phyloP scores from a whole-genome alignment of 30 jellyfish, hydroid and myxozoan species.

The Catostylus mosaicus region DNA sequence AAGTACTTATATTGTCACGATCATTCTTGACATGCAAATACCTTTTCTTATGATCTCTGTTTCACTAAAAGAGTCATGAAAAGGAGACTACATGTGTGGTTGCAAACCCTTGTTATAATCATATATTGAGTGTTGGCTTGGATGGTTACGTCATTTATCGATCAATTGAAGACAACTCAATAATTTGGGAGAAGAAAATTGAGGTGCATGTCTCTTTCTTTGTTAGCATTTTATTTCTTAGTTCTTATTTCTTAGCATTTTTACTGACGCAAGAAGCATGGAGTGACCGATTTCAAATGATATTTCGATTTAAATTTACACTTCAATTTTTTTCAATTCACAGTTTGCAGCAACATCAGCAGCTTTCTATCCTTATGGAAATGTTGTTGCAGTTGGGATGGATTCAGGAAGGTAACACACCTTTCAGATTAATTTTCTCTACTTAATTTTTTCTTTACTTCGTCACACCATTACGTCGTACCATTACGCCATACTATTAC shows the following conservation, averaged over 20 bases:
- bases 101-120: conserved; percentile 51
- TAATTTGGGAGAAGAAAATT: conserved; percentile 46
- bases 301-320: not conserved
- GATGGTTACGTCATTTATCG: conserved; percentile 43
- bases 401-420: conserved; percentile 65
- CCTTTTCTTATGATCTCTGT: not conserved
- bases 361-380: conserved; percentile 77
- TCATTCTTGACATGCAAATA: not conserved
- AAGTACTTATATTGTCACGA: too few species aligned
- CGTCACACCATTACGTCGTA: too few species aligned
- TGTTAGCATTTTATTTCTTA: not conserved
- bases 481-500: too few species aligned
- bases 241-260: not conserved
- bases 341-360: conserved; percentile 68
- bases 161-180: conserved; percentile 36
- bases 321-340: not conserved
- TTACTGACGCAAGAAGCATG: not conserved
- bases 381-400: conserved; percentile 79
- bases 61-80: conserved; percentile 48
- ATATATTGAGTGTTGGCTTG: conserved; percentile 42
- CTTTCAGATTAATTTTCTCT: not conserved
- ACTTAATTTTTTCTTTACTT: not conserved
- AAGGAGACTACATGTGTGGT: conserved; percentile 49
- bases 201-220: conserved; percentile 19
- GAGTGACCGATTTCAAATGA: not conserved